Evolutionary conservation across 2,888 invertebrate species (phyloP), one percentile per base, ranked within the genome.

Genomic region (Junonia oenone): DNA sequence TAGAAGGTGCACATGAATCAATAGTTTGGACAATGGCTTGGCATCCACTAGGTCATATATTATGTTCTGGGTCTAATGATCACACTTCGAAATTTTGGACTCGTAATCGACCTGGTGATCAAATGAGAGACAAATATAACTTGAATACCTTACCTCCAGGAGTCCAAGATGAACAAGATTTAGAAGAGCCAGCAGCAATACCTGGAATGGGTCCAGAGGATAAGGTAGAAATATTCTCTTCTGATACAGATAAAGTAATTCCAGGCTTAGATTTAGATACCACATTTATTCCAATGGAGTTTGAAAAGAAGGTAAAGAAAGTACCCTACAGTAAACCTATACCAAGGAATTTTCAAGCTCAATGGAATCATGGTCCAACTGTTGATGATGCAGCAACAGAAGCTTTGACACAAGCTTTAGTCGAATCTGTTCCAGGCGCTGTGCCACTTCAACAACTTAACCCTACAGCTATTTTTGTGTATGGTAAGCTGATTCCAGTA

Each of bases 11-110:
- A 2, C 99, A 99, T 84, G 99, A 99, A 81, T 98, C 98, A 73
- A 98, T 99, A 75, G 98, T 99, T 2, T 99, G 99, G 99, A 97
- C 98, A 11, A 91, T 99, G 75, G 98, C 98, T 27, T 99, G 99
- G 99, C 99, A 99, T 91, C 99, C 99, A 0, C 90, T 99, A 14
- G 99, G 99, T 0, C 99, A 99, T 75, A 99, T 99, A 69, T 91
- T 99, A 29, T 99, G 98, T 74, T 98, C 99, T 2, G 99, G 99
- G 0, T 99, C 99, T n/a, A 99, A 99, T 87, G 99, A 99, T 86
- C 99, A 99, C 74, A 98, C 99, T 22, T 96, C 95, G 19, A 99
- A 99, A 88, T 99, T 99, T 89, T 99, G 99, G 99, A 99, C 99
- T 1, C 91, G 99, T 62, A 99, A 99, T 86, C 93, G 99, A 46